A percentile compares a stretch with the other conserved stretches of the same genome.
Conservation (phyloP, 2,797 vertebrate genomes). For the Acanthurus leucopareius region DNA sequence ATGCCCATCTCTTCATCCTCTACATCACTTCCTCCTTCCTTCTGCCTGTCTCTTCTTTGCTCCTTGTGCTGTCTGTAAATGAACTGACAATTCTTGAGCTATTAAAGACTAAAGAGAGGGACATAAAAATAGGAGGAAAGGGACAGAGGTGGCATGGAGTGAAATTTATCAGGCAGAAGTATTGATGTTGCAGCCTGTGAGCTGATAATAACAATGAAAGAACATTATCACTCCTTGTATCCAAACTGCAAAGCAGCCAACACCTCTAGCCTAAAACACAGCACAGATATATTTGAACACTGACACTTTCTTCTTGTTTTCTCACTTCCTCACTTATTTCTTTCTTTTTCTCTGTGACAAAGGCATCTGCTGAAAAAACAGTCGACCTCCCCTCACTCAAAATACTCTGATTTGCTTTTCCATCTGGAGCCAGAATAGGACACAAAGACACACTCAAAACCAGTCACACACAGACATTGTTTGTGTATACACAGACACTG, state of each 20-base stretch:
- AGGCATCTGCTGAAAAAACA: constrained; percentile 15
- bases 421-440: constrained; percentile 15
- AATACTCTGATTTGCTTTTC: constrained; percentile 47
- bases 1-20: constrained; percentile 59
- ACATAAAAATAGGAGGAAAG: constrained; percentile 45
- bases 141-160: constrained; percentile 5
- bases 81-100: constrained; percentile 34
- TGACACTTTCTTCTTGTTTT: constrained; percentile 11
- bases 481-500: constrained; percentile 9
- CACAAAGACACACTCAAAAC: constrained; percentile 14
- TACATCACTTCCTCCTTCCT: constrained; percentile 63
- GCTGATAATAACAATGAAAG: constrained; percentile 30
- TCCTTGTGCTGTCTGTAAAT: constrained; percentile 45
- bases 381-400: neutral
- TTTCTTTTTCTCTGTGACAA: constrained; percentile 22
- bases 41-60: constrained; percentile 25
- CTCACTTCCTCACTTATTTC: constrained; percentile 8
- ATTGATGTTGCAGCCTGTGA: constrained; percentile 24
- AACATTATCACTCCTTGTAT: constrained; percentile 4
- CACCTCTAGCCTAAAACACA: constrained; percentile 9
- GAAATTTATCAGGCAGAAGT: constrained; percentile 34
- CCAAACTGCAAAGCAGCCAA: neutral
- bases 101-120: constrained; percentile 35
- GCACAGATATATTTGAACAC: constrained; percentile 30
- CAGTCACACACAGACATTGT: neutral